Conservation (phyloP, 2,888 invertebrate species). For the Cheilosia grossa region DNA sequence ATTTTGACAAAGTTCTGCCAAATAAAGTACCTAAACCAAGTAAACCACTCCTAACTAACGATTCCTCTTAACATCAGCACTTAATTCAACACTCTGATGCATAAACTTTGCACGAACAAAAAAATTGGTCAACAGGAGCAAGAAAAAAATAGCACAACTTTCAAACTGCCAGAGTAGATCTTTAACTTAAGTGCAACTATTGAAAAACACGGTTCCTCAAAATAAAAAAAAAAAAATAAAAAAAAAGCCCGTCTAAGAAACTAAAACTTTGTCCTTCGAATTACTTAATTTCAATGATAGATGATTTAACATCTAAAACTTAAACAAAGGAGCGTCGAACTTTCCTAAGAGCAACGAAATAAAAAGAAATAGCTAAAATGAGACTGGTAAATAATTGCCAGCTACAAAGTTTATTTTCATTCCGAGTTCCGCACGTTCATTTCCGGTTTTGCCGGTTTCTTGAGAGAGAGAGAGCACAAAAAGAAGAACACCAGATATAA, state of each 20-base stretch:
- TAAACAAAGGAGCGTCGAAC: slow-evolving; percentile 18
- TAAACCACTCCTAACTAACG: neutral
- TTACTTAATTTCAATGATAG: slow-evolving; percentile 66
- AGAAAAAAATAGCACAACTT: slow-evolving; percentile 1
- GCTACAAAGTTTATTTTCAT: slow-evolving; percentile 59
- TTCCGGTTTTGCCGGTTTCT: slow-evolving; percentile 51
- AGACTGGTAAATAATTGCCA: slow-evolving; percentile 61
- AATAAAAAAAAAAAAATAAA: neutral
- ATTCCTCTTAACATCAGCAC: slow-evolving; percentile 8
- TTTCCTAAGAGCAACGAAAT: slow-evolving; percentile 7
- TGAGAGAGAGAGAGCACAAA: neutral
- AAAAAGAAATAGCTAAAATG: slow-evolving; percentile 9
- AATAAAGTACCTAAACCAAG: neutral
- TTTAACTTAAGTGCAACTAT: slow-evolving; percentile 44
- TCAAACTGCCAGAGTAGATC: slow-evolving; percentile 29
- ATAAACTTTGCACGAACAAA: slow-evolving; percentile 3
- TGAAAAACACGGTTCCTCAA: slow-evolving; percentile 12
- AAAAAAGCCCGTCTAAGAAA: slow-evolving; percentile 26
- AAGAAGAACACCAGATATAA: neutral
- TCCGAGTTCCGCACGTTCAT: slow-evolving; percentile 50
- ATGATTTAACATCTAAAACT: slow-evolving; percentile 61
- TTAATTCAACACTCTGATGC: slow-evolving; percentile 4
- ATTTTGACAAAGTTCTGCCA: too few species aligned
- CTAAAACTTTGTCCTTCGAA: slow-evolving; percentile 32
- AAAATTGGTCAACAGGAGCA: neutral